phyloP scores from a whole-genome alignment of 1,140 invertebrate genomes.

The Procambarus clarkii region DNA sequence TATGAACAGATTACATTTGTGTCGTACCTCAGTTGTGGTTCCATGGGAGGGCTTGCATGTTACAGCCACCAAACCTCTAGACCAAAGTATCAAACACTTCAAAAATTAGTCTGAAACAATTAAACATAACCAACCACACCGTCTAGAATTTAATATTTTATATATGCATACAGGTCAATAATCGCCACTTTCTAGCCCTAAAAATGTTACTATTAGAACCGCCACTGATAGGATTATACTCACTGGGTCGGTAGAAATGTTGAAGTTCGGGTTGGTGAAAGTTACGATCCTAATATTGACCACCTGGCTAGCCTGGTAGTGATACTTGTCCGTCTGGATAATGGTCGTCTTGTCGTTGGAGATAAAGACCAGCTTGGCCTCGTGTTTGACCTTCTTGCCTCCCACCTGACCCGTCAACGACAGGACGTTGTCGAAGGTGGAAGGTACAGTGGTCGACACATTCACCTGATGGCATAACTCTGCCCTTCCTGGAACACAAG shows the following conservation, averaged over 20 bases:
- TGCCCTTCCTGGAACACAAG: not conserved
- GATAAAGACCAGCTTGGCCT: not conserved
- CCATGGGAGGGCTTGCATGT: no score
- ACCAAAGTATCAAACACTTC: no score
- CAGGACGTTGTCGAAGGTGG: not conserved
- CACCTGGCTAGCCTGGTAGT: slow-evolving; percentile 34
- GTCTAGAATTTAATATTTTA: no score
- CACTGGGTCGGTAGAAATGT: not conserved
- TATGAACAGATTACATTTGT: no score
- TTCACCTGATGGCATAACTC: not conserved
- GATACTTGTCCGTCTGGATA: slow-evolving; percentile 50
- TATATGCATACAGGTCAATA: no score
- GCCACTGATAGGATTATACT: no score
- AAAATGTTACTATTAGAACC: no score
- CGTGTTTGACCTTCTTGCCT: slow-evolving; percentile 7
- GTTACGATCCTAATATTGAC: slow-evolving; percentile 26
- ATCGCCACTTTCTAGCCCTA: no score
- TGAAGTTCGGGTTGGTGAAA: not conserved
- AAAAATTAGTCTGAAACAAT: no score
- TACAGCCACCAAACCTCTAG: no score
- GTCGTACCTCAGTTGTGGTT: no score
- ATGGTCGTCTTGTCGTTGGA: not conserved
- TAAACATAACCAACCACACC: no score
- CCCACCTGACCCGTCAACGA: not conserved
- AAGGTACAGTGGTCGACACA: not conserved